Base-by-base conservation (phyloP, 2,797 vertebrate species). In the Mareca strepera region DNA sequence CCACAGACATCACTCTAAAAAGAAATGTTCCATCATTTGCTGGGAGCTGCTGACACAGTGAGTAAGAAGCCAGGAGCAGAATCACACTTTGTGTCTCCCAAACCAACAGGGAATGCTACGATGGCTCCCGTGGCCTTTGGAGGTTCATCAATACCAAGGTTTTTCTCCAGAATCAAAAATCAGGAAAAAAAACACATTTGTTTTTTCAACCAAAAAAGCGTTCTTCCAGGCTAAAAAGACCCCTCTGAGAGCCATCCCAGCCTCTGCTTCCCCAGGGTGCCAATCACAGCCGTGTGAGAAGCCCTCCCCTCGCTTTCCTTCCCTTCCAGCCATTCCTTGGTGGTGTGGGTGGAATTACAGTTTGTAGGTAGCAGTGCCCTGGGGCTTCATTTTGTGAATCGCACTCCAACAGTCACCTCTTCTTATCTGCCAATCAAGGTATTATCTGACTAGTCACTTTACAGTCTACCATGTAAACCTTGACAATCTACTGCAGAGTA, bases 381-480 rank as follows among this genome's bases (percentile, higher is more conserved):
- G 0, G 78, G 94, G 93, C 88, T 93, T 82, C 12, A 0, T 87
- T 92, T 93, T 85, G 88, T 80, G 83, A 93, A 87, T 91, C 3
- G 7, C 41, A 7, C 82, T 94, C 33, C 50, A 93, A 82, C 86
- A 94, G 75, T 72, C 81, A 89, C 78, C 69, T 95, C 77, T 90
- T 90, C 91, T 89, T 82, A 92, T 94, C 94, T 96, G 78, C 44
- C 91, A 92, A 33, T 84, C 91, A 94, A 91, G 44, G 84, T 81
- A 59, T 64, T 93, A 78, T 72, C 77, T 2, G 9, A 83, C 84
- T 78, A 92, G 74, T 67, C 79, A 81, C 91, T 96, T 95, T 82
- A 82, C 60, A 88, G 92, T 74, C 80, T 86, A 76, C 44, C 63
- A 73, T 62, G 52, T 55, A 92, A 68, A 75, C 46, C 41, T 85